phyloP scores from a whole-genome alignment of 2,113 vertebrate species.

The Daboia siamensis region DNA sequence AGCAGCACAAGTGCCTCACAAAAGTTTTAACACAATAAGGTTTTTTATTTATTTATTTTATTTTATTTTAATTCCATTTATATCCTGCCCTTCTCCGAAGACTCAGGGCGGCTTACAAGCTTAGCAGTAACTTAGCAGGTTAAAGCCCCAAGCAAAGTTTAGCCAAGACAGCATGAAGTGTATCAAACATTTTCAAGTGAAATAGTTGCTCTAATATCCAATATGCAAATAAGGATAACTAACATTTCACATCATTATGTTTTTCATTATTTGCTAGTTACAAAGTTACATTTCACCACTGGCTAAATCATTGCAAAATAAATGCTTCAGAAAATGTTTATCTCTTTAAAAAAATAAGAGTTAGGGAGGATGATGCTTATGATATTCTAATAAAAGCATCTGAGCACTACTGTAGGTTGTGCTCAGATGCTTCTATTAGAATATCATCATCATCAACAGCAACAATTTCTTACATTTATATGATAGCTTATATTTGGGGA shows the following conservation, averaged over 20 bases:
- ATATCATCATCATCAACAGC: background rate
- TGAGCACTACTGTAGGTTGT: too few species aligned
- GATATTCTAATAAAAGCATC: too few species aligned
- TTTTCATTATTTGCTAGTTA: constrained; percentile 4
- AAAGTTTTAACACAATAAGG: background rate
- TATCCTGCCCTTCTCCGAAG: too few species aligned
- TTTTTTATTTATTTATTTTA: too few species aligned
- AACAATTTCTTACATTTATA: background rate
- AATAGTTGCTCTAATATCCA: background rate
- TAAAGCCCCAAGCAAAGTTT: background rate
- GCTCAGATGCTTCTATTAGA: background rate
- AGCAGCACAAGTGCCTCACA: background rate
- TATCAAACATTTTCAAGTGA: background rate
- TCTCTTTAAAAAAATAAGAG: background rate
- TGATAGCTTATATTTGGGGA: background rate
- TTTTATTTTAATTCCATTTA: too few species aligned
- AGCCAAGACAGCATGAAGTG: background rate
- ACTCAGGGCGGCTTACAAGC: too few species aligned
- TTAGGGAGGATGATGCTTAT: background rate
- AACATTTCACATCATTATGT: background rate
- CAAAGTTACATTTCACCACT: background rate
- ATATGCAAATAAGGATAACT: background rate
- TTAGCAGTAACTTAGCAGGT: too few species aligned
- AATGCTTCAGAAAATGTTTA: background rate
- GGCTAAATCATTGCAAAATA: background rate